Evolutionary conservation across 1,140 invertebrate genomes (phyloP).

Genomic region (Eufriesea mexicana): DNA sequence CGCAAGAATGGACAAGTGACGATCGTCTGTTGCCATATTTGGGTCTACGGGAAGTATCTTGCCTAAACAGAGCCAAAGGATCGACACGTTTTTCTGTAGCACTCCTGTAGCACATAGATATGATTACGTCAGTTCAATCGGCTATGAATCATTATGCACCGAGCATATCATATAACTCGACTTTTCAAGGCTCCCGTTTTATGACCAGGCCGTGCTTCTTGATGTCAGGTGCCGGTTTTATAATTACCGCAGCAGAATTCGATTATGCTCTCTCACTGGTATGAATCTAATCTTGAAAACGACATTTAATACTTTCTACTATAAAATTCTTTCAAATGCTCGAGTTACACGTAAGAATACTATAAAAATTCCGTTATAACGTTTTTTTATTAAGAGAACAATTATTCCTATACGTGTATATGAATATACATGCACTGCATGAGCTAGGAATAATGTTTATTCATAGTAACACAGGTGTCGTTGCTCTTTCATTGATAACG

Average conservation of each 20-base stretch:
- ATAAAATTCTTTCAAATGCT: too few species aligned
- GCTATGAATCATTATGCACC: slow-evolving; percentile 69
- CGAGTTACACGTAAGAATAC: too few species aligned
- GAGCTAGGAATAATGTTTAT: neutral
- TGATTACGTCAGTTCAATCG: slow-evolving; percentile 69
- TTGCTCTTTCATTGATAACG: slow-evolving; percentile 1
- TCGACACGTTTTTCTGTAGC: slow-evolving; percentile 47
- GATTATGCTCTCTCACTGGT: neutral
- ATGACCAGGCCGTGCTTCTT: slow-evolving; percentile 24
- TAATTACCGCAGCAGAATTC: slow-evolving; percentile 17
- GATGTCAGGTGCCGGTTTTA: slow-evolving; percentile 17
- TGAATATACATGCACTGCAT: too few species aligned
- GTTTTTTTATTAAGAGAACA: too few species aligned
- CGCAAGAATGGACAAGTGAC: slow-evolving; percentile 15
- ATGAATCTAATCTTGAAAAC: neutral
- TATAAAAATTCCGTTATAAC: too few species aligned
- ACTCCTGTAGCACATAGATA: slow-evolving; percentile 40
- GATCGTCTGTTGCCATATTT: slow-evolving; percentile 50
- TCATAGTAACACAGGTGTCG: neutral
- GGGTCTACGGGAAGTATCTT: slow-evolving; percentile 46
- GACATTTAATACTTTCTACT: neutral
- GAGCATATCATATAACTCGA: slow-evolving; percentile 68
- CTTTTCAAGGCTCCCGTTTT: slow-evolving; percentile 69
- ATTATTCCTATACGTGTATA: neutral
- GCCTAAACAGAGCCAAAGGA: slow-evolving; percentile 48